Base-by-base conservation (phyloP, 1,140 invertebrate species). In the Whitmania pigra region DNA sequence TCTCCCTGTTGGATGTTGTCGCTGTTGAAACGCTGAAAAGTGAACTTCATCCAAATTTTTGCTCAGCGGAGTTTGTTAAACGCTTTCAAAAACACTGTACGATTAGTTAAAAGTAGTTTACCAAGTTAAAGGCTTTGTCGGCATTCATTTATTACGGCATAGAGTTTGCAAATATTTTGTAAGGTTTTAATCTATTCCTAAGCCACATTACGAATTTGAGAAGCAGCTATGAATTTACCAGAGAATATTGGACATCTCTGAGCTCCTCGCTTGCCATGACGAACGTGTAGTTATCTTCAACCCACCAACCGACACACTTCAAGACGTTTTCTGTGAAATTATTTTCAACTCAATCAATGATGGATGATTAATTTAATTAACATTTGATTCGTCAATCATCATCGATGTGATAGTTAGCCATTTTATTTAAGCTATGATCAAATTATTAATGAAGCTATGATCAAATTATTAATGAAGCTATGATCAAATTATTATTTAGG, bases 241-340 rank as follows among this genome's bases (percentile, higher is more conserved):
- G 55, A 25, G 53, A 25, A 36, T 60, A 71, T 40, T 71, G 71
- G 17, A 53, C 22, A 7, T 40, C 22, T 9, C 27, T 57, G 18
- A 25, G 22, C 27, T 71, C 55, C 27, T 71, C 71, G 7, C n/a
- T 43, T 2, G 57, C 57, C 53, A 71, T 29, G 31, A 66, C 31
- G 54, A 71, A 71, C 5, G 53, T 57, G 71, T 66, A 43, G 7
- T 7, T 40, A n/a, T 29, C 71, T 25, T 71, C 71, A 9, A 36
- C 22, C 71, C 71, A 71, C 40, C 20, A 31, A 22, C 54, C 71
- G 13, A 57, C 25, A 25, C 71, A 71, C 9, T 40, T 25, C 53
- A 71, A 43, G 0, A 18, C 31, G 36, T 66, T 40, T 31, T 29
- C 71, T 71, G 71, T 55, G 31, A 22, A 31, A 31, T 63, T 20